Base-by-base conservation (phyloP, 2,113 vertebrate genomes). In the Anhinga anhinga region DNA sequence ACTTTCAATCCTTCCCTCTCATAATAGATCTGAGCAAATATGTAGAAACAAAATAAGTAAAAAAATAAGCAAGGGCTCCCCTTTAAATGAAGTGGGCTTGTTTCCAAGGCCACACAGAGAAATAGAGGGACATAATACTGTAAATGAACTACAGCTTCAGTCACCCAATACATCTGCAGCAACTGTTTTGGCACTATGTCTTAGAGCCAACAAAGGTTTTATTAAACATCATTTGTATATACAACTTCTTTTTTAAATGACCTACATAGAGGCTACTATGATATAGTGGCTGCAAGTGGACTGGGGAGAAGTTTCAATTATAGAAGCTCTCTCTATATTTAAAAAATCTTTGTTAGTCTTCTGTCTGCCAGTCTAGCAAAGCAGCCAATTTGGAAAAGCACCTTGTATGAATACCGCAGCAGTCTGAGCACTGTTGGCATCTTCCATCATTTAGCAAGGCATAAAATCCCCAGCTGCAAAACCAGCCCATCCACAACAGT, bases 361-460 rank as follows among this genome's bases (percentile, higher is more conserved):
- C 96, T 97, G 96, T 95, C 96, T 97, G 96, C 90, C 87, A 92
- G 82, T 95, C 96, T 88, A 96, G 88, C 56, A 94, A 92, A 95
- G 91, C 86, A 92, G 87, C 66, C 92, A 93, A 79, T 92, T 95
- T 97, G 94, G 95, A 97, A 97, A 96, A 98, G 94, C 85, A 97
- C 92, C 91, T 88, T 87, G 62, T 88, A 92, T 53, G 88, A 98
- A 95, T 78, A 77, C 81, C 67, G 61, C 91, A 95, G 95, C 78
- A 95, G 93, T 72, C 90, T 93, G 83, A 96, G 93, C 95, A 73
- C 77, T 95, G 84, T 61, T 95, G 93, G 91, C 90, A 96, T 61
- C 79, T 91, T 95, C 93, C 47, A 88, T 87, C 91, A 65, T 29
- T 67, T 74, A 93, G 55, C 63, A 90, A 97, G 52, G 86, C 86